phyloP scores from a whole-genome alignment of 1,140 invertebrate species.

The Musca domestica region DNA sequence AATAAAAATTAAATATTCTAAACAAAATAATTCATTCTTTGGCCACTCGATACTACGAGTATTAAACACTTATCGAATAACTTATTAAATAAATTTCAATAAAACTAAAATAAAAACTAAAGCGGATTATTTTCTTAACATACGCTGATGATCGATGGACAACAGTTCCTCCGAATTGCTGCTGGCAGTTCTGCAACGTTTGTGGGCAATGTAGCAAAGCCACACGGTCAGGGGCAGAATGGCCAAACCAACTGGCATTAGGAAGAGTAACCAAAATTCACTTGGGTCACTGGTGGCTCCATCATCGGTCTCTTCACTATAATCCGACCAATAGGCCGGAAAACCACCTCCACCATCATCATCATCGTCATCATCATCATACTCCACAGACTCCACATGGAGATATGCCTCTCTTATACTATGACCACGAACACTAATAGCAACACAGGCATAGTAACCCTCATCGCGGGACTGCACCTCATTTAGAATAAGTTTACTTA shows the following conservation, averaged over 20 bases:
- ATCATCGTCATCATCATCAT: constrained; percentile 31
- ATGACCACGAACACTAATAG: constrained; percentile 44
- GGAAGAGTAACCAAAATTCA: constrained; percentile 43
- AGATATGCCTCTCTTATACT: constrained; percentile 46
- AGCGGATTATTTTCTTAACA: not conserved
- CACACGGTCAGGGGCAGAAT: constrained; percentile 42
- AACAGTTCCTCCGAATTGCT: constrained; percentile 25
- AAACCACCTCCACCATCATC: too few relatives aligned
- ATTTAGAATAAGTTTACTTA: constrained; percentile 49
- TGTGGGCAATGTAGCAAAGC: constrained; percentile 39
- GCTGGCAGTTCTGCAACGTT: constrained; percentile 29
- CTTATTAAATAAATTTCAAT: not conserved
- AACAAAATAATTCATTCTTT: not conserved
- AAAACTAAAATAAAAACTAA: too few relatives aligned
- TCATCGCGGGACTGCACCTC: constrained; percentile 37
- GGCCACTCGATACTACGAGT: too few relatives aligned
- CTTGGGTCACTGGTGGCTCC: constrained; percentile 32
- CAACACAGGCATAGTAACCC: constrained; percentile 47
- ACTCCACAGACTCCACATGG: constrained; percentile 30
- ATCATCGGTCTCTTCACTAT: constrained; percentile 35
- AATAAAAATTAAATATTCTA: too few relatives aligned
- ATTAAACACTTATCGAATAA: too few relatives aligned
- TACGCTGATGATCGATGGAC: not conserved
- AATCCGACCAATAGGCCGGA: constrained; percentile 37
- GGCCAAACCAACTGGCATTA: constrained; percentile 47